Evolutionary conservation across 2,888 invertebrate species (phyloP), one percentile per base, ranked within the genome.

Genomic region (Sepiola atlantica): DNA sequence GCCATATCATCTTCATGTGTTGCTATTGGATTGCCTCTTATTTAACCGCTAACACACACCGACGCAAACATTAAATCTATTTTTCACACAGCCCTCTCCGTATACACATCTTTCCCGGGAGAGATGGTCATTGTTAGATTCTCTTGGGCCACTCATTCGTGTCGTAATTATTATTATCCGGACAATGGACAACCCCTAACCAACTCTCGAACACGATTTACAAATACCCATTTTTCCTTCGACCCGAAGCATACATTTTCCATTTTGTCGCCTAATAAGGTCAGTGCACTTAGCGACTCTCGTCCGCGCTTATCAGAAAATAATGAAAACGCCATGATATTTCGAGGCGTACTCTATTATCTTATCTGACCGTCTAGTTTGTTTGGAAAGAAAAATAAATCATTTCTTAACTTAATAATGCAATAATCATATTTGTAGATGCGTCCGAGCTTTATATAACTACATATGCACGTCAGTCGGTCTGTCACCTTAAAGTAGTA

Each of bases 251-350:
- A 32, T 32, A 77, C 77, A 77, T 32, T 77, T 16, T 32, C 77
- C 32, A 77, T 77, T 77, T 77, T 77, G n/a, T 18, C 77, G 14
- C 18, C 21, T 77, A 32, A 77, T 77, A 77, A 32, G 77, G 77
- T 77, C 77, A 77, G 14, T 32, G 77, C 16, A 77, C 77, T n/a
- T 77, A 32, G 14, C 32, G 77, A n/a, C 77, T 77, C 77, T n/a
- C n/a, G n/a, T n/a, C n/a, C 12, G 0, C n/a, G 10, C 32, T 77
- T 77, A 77, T 77, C n/a, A 77, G 77, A 77, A 77, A n/a, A 77
- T 77, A 77, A 77, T 77, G 77, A 77, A 77, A n/a, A n/a, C 77
- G n/a, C 32, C 77, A 77, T 77, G 77, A 77, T 77, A 77, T n/a
- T n/a, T 16, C 16, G 77, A 16, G n/a, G n/a, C n/a, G 77, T 45